Evolutionary conservation across 2,797 vertebrate genomes (phyloP), one percentile per base, ranked within the genome.

Genomic region (Scarus forsteni): DNA sequence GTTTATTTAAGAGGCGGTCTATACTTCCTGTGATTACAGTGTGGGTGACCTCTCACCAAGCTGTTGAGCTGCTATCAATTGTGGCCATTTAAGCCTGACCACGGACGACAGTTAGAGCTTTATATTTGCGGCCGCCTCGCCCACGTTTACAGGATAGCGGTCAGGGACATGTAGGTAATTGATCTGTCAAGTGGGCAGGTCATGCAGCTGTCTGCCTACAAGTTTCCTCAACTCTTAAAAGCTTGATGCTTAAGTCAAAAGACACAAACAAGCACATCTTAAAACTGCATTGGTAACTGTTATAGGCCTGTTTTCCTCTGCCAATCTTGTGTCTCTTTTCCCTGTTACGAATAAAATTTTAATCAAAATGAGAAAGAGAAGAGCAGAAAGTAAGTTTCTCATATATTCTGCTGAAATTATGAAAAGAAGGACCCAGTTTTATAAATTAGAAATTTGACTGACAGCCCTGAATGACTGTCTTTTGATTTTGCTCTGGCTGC

Each of bases 31-130:
- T 77, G 80, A 85, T 90, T 86, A 87, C 72, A 73, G 70, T 42
- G 73, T 79, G 71, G 75, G 71, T 77, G 84, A 87, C 83, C 85
- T 91, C 83, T 86, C 72, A 75, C 80, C 62, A 58, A 60, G 77
- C 84, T 75, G 77, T 54, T 75, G 73, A 77, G 83, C 67, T 67
- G 72, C 81, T 67, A 86, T 90, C 81, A 87, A 77, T 87, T 85
- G 78, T 75, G 72, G 78, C 75, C 64, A 59, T 70, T 80, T 57
- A 67, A 71, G 67, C 76, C 66, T 12, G 10, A 68, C 78, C 55
- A 27, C 10, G 3, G 68, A 49, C 77, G 79, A 84, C 82, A 77
- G 78, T 79, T 66, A 70, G 61, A 70, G 64, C 57, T 64, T 85
- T 84, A 81, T 77, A 64, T 79, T 81, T 81, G 50, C 67, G 46